A percentile compares a stretch with the other conserved stretches of the same genome.
These are phyloP conservation scores for Ceratosolen fusciceps DNA, from an alignment of 1,140 invertebrate genomes.

Conservation along the genomic window DNA sequence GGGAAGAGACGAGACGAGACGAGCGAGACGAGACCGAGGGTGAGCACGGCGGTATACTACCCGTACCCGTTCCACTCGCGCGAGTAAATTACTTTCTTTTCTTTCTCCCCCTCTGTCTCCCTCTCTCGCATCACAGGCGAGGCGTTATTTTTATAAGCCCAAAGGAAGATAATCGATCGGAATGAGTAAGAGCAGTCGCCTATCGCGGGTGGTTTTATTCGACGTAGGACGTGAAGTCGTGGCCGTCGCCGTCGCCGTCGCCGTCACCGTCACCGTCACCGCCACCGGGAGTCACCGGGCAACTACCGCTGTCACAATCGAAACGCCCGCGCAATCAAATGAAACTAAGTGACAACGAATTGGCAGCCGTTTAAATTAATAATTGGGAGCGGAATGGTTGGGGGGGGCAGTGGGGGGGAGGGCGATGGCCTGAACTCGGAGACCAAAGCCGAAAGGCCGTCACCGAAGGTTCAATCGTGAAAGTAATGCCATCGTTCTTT, in stretches of 20 bases:
- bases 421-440: no score
- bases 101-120: no score
- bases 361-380: not conserved
- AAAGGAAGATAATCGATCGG: not conserved
- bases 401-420: no score
- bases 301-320: not conserved
- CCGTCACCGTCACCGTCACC: not conserved
- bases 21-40: no score
- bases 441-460: no score
- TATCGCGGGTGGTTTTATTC: not conserved
- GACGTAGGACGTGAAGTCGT: not conserved
- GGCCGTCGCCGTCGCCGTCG: no score
- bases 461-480: not conserved
- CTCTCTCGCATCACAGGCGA: no score
- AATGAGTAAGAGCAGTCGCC: not conserved
- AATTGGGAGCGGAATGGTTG: no score
- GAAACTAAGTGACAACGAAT: not conserved
- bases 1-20: no score
- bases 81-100: no score
- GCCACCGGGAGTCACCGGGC: not conserved
- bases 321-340: not conserved
- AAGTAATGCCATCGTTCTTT: not conserved
- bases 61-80: no score
- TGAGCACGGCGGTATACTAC: no score
- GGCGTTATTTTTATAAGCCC: not conserved